Evolutionary conservation across 2,888 invertebrate genomes (phyloP), one percentile per base, ranked within the genome.

Genomic region (Lucinisca nassula): DNA sequence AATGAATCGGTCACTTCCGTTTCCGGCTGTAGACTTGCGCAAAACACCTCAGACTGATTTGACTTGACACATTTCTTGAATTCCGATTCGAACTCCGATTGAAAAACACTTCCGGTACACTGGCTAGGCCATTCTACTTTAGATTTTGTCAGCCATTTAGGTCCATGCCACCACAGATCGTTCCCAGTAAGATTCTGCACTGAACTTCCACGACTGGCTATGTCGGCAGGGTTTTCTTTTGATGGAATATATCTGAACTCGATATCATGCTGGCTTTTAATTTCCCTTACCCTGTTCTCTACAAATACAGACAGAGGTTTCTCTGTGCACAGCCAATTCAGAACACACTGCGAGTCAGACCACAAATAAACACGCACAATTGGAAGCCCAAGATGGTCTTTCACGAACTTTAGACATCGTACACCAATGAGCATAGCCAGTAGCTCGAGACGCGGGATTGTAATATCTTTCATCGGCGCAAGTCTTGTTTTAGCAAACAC

Each of bases 281-380:
- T 40, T 40, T 37, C 38, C 6, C 17, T 45, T 27, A 74, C 45
- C 24, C 74, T n/a, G 40, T 38, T 27, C 30, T 24, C 1, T 17
- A 79, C 79, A 55, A 79, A 79, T 6, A 55, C 55, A 55, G 55
- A n/a, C n/a, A 55, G 55, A n/a, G 55, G 55, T 49, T 75, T 75
- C 21, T 49, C 75, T 17, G 75, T 24, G n/a, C 10, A 10, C n/a
- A 74, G 24, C 74, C 74, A 74, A 27, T 74, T 38, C 21, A 74
- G 38, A 24, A 45, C 45, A 49, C 74, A 74, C 49, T 74, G 74
- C 21, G 74, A 40, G 40, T 40, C 40, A 10, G 40, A 10, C 40
- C 40, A 40, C 40, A 40, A 40, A 40, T 14, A 40, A 6, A 40
- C 40, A 14, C 14, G 6, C 14, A 10, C 40, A 10, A 40, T 40